Conservation (phyloP, 1,140 invertebrate genomes). For the Polypedilum vanderplanki region DNA sequence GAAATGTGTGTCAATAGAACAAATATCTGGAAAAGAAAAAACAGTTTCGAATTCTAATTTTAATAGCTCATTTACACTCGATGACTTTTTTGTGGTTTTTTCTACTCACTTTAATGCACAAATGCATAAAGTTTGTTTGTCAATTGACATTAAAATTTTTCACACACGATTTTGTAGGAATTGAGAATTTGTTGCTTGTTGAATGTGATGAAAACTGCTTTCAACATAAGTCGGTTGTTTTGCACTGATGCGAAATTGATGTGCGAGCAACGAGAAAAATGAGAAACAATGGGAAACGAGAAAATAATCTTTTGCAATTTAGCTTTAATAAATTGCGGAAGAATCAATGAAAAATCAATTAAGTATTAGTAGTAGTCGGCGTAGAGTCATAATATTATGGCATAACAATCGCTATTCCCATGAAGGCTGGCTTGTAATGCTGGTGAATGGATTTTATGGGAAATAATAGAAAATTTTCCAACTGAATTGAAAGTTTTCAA, state of each 20-base stretch:
- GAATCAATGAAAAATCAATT: slow-evolving; percentile 14
- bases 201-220: not conserved
- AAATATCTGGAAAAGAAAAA: not conserved
- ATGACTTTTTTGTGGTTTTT: not conserved
- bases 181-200: not conserved
- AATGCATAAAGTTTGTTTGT: slow-evolving; percentile 1
- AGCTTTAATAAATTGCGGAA: not conserved
- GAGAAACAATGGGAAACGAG: too few species aligned
- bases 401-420: too few species aligned
- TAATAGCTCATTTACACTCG: not conserved
- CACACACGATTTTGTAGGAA: slow-evolving; percentile 10
- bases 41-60: not conserved
- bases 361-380: not conserved
- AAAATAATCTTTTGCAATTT: not conserved
- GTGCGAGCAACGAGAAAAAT: not conserved
- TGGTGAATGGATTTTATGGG: too few species aligned
- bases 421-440: too few species aligned
- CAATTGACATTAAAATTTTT: not conserved
- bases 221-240: not conserved
- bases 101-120: not conserved
- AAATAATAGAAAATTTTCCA: too few species aligned
- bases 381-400: too few species aligned
- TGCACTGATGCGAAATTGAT: not conserved
- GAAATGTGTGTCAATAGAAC: slow-evolving; percentile 11
- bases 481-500: too few species aligned